Percentiles rank a stretch among this genome's conserved stretches.
phyloP scores from a whole-genome alignment of 35 echinoderm and acorn worm species.

The Ophioderma brevispina region DNA sequence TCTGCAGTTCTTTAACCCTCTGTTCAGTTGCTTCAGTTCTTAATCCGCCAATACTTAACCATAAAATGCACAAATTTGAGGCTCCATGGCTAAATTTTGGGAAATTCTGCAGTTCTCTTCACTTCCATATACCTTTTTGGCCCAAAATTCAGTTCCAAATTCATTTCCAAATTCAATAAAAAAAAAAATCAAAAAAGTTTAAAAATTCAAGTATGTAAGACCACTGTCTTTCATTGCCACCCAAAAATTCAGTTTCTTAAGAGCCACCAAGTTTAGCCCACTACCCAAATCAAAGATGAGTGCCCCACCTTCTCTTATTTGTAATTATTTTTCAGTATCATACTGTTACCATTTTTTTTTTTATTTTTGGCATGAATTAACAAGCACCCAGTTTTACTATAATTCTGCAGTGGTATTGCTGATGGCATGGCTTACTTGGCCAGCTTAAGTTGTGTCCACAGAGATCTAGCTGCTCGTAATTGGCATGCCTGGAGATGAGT shows the following conservation, averaged over 20 bases:
- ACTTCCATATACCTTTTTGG: too few relatives aligned
- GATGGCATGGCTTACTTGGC: constrained; percentile 91
- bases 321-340: neutral
- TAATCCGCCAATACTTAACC: too few relatives aligned
- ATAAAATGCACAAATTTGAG: too few relatives aligned
- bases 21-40: too few relatives aligned
- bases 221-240: too few relatives aligned
- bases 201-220: neutral
- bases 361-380: constrained; percentile 85
- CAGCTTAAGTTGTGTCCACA: constrained; percentile 88
- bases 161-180: too few relatives aligned
- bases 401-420: constrained; percentile 80
- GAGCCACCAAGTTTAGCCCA: too few relatives aligned
- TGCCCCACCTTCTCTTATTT: neutral
- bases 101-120: too few relatives aligned
- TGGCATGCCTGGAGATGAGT: constrained; percentile 82
- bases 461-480: constrained; percentile 93
- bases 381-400: constrained; percentile 70
- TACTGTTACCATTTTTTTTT: neutral
- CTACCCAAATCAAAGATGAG: neutral
- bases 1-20: too few relatives aligned
- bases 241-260: too few relatives aligned
- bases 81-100: too few relatives aligned
- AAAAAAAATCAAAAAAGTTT: neutral
- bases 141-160: too few relatives aligned